A percentile compares a stretch with the other conserved stretches of the same genome.
phyloP scores from a whole-genome alignment of 2,113 vertebrate genomes.

The Neodontobutis hainanensis region DNA sequence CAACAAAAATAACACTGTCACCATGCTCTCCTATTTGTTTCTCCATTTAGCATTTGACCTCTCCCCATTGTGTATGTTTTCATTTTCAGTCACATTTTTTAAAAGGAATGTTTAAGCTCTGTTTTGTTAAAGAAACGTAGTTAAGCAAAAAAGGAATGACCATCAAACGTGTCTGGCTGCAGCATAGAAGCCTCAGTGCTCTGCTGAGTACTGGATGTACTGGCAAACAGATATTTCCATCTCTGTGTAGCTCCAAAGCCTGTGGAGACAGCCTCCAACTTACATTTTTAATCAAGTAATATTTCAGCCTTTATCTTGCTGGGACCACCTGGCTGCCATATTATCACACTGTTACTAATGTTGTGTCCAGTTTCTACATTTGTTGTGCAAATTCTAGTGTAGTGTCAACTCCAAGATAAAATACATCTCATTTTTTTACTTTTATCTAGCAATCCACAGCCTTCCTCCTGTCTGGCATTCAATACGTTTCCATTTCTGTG shows the following conservation, averaged over 20 bases:
- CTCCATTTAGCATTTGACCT: not conserved
- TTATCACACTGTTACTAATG: not conserved
- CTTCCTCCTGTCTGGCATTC: conserved; percentile 16
- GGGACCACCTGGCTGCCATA: conserved; percentile 5
- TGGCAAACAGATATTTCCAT: conserved; percentile 40
- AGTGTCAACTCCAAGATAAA: conserved; percentile 2
- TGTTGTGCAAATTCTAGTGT: not conserved
- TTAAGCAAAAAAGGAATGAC: not conserved
- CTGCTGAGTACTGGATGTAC: conserved; percentile 1
- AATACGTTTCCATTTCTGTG: conserved; percentile 49
- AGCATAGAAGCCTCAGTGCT: conserved; percentile 10
- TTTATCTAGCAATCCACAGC: conserved; percentile 9
- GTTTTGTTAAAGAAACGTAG: not conserved
- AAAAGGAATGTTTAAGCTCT: not conserved
- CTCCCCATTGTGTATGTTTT: not conserved
- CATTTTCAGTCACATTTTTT: not conserved
- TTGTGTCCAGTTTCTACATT: not conserved
- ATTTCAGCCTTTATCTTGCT: not conserved
- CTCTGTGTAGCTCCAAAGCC: conserved; percentile 34
- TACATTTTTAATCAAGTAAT: not conserved
- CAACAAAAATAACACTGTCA: conserved; percentile 62
- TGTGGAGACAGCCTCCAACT: not conserved
- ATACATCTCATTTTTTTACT: conserved; percentile 13
- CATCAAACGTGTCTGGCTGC: not conserved
- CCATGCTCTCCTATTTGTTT: conserved; percentile 40